Evolutionary conservation across 2,888 invertebrate genomes (phyloP), one percentile per base, ranked within the genome.

Genomic region (Volucella inflata): DNA sequence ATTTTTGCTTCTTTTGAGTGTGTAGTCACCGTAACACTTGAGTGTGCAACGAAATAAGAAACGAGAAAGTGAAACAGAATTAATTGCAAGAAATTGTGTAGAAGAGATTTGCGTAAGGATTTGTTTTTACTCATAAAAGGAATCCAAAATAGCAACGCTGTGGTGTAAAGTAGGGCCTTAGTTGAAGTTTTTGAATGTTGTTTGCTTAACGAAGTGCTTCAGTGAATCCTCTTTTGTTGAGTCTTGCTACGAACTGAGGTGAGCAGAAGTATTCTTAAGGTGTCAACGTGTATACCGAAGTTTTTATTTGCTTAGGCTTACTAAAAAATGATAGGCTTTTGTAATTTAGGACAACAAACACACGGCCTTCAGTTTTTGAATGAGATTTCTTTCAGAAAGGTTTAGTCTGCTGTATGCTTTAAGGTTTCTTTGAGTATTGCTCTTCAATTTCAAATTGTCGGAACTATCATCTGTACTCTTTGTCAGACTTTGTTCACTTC

Each of bases 61-160:
- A 55, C 30, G n/a, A 57, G 14, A 64, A 38, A 38, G 16, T 21
- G 48, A 53, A 64, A 57, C 10, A 51, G 46, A 76, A 50, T 68
- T 76, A 68, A 76, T 67, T 67, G 67, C 65, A 38, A 70, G 75
- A 70, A 48, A 62, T 70, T 65, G 40, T 70, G 30, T 40, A 57
- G 55, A 64, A 59, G 44, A 57, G 64, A 44, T 64, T 70, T 78
- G 77, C 70, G 55, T 62, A 70, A 60, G 17, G 48, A 77, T 60
- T 6, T 30, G n/a, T 12, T 44, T 60, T 67, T 59, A n/a, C n/a
- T n/a, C n/a, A n/a, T n/a, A 6, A 75, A 57, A 55, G 10, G 57
- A 42, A 10, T 17, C 11, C 44, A 17, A 30, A 30, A 30, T 4
- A 30, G 30, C 30, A 30, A 6, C 30, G 30, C 30, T 30, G 17